Percentiles rank a stretch among this genome's conserved stretches.
These are phyloP conservation scores for Bombus sylvicola DNA, from an alignment of 1,140 invertebrate genomes.

Conservation along the genomic window DNA sequence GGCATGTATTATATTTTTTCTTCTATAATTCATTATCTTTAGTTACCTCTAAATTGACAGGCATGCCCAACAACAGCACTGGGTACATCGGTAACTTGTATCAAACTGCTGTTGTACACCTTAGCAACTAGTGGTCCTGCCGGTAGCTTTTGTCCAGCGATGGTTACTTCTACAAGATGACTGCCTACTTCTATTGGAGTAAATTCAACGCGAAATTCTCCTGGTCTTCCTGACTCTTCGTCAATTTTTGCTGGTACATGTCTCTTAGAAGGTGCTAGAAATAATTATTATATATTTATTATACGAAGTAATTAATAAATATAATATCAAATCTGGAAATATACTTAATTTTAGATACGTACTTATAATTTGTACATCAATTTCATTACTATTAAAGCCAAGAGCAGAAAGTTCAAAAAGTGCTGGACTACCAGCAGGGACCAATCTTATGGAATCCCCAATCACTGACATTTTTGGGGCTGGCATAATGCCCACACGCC, in stretches of 20 bases:
- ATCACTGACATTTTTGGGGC: slow-evolving; percentile 88
- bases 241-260: slow-evolving; percentile 88
- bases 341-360: slow-evolving; percentile 50
- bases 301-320: background rate
- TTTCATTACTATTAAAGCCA: slow-evolving; percentile 85
- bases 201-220: slow-evolving; percentile 94
- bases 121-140: slow-evolving; percentile 94
- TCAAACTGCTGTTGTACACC: slow-evolving; percentile 95
- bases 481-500: slow-evolving; percentile 93
- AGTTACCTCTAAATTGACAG: slow-evolving; percentile 94
- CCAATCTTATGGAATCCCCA: slow-evolving; percentile 93
- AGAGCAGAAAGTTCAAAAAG: slow-evolving; percentile 91
- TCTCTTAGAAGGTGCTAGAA: slow-evolving; percentile 87
- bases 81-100: slow-evolving; percentile 95
- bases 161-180: slow-evolving; percentile 93
- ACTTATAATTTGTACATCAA: slow-evolving; percentile 82
- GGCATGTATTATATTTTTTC: background rate
- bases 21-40: background rate
- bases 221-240: slow-evolving; percentile 88
- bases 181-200: slow-evolving; percentile 95
- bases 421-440: slow-evolving; percentile 92
- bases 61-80: slow-evolving; percentile 95
- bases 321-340: background rate
- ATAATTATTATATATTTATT: slow-evolving; percentile 3
- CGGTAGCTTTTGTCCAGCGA: slow-evolving; percentile 93